Evolutionary conservation across 2,888 invertebrate genomes (phyloP).

Genomic region (Petrolisthes manimaculis): DNA sequence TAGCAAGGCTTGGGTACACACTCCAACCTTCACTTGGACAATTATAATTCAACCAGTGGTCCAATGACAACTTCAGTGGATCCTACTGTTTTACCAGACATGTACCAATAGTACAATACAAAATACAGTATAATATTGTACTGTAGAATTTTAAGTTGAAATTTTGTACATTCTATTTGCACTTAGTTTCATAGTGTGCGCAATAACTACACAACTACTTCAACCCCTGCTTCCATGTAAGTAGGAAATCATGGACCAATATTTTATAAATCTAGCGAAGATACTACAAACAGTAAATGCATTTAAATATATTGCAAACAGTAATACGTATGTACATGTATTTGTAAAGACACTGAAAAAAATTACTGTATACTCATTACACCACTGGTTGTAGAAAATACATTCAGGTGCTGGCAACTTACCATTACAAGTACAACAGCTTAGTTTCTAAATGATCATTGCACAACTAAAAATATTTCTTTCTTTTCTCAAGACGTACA

Average conservation of each 20-base stretch:
- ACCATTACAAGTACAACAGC: background rate
- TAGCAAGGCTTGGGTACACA: slow-evolving; percentile 38
- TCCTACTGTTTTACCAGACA: no score
- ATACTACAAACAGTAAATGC: background rate
- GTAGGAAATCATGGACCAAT: no score
- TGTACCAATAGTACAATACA: no score
- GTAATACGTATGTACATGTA: background rate
- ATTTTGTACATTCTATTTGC: no score
- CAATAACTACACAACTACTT: no score
- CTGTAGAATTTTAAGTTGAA: no score
- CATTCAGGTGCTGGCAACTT: slow-evolving; percentile 30
- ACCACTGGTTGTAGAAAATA: slow-evolving; percentile 23
- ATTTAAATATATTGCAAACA: background rate
- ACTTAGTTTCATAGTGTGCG: no score
- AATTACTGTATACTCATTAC: slow-evolving; percentile 3
- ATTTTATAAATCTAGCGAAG: no score
- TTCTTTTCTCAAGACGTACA: background rate
- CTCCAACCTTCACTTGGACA: slow-evolving; percentile 24
- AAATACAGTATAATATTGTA: no score
- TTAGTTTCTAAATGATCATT: background rate
- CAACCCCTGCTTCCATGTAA: no score
- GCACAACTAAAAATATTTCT: background rate
- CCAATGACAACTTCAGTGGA: background rate
- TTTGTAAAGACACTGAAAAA: background rate
- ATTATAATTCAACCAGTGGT: background rate